phyloP scores from a whole-genome alignment of 1,140 invertebrate species.

The Tenebrio molitor region DNA sequence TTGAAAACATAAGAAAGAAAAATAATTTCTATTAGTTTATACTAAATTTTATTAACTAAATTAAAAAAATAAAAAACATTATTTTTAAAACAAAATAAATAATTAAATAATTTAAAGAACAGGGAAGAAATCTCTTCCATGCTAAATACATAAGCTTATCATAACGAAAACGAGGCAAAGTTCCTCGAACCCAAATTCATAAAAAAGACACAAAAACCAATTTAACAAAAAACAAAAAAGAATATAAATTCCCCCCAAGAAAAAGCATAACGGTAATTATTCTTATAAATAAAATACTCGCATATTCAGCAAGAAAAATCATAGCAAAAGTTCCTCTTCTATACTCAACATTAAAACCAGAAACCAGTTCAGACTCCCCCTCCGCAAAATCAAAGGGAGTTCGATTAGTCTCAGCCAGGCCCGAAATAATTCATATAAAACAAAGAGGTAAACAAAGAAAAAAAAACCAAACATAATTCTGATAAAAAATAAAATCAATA shows the following conservation, averaged over 20 bases:
- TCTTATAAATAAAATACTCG: slow-evolving; percentile 77
- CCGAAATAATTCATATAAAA: slow-evolving; percentile 70
- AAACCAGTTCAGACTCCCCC: slow-evolving; percentile 81
- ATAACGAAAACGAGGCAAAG: slow-evolving; percentile 72
- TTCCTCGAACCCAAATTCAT: slow-evolving; percentile 72
- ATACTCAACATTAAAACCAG: slow-evolving; percentile 82
- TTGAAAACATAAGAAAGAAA: slow-evolving; percentile 77
- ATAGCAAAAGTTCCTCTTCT: slow-evolving; percentile 77
- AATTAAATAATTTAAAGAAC: slow-evolving; percentile 70
- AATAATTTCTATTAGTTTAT: too few species aligned
- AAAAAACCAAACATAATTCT: background rate
- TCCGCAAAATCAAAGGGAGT: slow-evolving; percentile 85
- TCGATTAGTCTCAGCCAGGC: slow-evolving; percentile 80
- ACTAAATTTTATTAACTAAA: too few species aligned
- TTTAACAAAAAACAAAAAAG: slow-evolving; percentile 69
- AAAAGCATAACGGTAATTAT: slow-evolving; percentile 71
- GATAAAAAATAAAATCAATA: slow-evolving; percentile 58
- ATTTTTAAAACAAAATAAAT: slow-evolving; percentile 65
- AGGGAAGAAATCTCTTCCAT: slow-evolving; percentile 71
- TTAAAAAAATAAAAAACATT: too few species aligned
- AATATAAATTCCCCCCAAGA: slow-evolving; percentile 67
- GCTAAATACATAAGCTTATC: slow-evolving; percentile 74
- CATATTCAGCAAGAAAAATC: slow-evolving; percentile 81
- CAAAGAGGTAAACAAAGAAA: background rate
- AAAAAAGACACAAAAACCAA: slow-evolving; percentile 69